Percentiles rank a stretch among this genome's conserved stretches.
These are phyloP conservation scores for Poeciliopsis prolifica DNA, from an alignment of 2,113 vertebrate species.

Conservation along the genomic window DNA sequence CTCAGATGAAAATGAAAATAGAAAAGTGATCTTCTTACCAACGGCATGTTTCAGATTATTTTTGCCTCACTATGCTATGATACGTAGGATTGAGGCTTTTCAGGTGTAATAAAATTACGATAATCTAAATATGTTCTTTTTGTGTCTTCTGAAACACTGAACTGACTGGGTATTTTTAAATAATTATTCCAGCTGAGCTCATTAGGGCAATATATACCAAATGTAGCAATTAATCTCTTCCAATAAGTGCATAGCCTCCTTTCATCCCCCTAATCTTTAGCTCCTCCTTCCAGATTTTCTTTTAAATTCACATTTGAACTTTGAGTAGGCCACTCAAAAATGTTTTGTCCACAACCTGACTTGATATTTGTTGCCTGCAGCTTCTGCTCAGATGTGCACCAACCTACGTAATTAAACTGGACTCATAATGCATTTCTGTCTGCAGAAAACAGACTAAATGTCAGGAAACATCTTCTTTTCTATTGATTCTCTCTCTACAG, in stretches of 20 bases:
- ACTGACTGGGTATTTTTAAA: not conserved
- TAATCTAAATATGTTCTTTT: not conserved
- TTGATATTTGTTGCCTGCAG: not conserved
- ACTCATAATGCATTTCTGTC: slow-evolving; percentile 1
- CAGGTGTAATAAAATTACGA: not conserved
- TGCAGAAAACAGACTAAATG: slow-evolving; percentile 10
- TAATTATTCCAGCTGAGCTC: too few species aligned
- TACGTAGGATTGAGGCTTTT: not conserved
- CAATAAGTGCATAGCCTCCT: not conserved
- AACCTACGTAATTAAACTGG: not conserved
- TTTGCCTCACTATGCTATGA: too few species aligned
- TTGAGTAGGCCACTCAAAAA: too few species aligned
- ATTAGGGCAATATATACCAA: too few species aligned
- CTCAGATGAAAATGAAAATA: not conserved
- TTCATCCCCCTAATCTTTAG: too few species aligned
- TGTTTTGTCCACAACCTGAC: not conserved
- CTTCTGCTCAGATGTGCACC: not conserved
- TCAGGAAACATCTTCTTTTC: slow-evolving; percentile 13
- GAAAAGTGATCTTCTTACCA: not conserved
- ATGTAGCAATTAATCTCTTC: not conserved
- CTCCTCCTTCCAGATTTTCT: too few species aligned
- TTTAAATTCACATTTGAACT: too few species aligned
- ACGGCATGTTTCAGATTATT: not conserved
- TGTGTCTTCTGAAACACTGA: not conserved
- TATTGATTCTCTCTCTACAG: slow-evolving; percentile 12